Conservation (phyloP, 2,888 invertebrate species). For the Phania funesta region DNA sequence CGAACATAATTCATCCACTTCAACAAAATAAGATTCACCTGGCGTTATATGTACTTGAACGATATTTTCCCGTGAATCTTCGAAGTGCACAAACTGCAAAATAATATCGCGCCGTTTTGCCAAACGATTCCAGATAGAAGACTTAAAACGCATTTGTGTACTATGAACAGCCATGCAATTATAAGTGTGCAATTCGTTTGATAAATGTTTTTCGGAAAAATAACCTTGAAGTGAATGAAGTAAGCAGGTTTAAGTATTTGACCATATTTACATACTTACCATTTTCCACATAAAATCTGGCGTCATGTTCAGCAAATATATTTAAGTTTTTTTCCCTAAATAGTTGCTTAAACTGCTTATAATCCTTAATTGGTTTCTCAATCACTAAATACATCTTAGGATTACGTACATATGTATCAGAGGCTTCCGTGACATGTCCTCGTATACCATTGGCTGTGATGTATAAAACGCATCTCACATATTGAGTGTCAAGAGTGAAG, state of each 20-base stretch:
- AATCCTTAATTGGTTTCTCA: conserved; percentile 72
- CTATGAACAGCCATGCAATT: conserved; percentile 74
- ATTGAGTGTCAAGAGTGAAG: conserved; percentile 72
- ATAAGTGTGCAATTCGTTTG: conserved; percentile 75
- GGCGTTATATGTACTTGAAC: conserved; percentile 74
- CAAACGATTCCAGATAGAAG: conserved; percentile 77
- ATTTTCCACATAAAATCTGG: conserved; percentile 75
- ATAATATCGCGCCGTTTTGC: conserved; percentile 74
- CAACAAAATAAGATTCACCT: conserved; percentile 75
- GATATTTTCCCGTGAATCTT: conserved; percentile 69
- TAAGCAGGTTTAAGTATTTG: background rate
- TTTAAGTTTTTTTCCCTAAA: conserved; percentile 74
- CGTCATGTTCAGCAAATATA: conserved; percentile 77
- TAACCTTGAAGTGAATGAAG: conserved; percentile 66
- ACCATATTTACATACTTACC: conserved; percentile 59
- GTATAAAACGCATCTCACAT: conserved; percentile 73
- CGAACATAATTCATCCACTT: conserved; percentile 74
- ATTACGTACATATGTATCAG: conserved; percentile 69
- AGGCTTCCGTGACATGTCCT: conserved; percentile 73
- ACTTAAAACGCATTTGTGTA: conserved; percentile 73
- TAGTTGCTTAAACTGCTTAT: conserved; percentile 73
- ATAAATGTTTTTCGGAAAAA: conserved; percentile 75
- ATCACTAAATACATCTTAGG: conserved; percentile 74
- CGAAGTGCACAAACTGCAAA: conserved; percentile 72
- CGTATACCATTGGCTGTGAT: conserved; percentile 72